Base-by-base conservation (phyloP, 2,888 invertebrate genomes). In the Ypsolopha scabrella region DNA sequence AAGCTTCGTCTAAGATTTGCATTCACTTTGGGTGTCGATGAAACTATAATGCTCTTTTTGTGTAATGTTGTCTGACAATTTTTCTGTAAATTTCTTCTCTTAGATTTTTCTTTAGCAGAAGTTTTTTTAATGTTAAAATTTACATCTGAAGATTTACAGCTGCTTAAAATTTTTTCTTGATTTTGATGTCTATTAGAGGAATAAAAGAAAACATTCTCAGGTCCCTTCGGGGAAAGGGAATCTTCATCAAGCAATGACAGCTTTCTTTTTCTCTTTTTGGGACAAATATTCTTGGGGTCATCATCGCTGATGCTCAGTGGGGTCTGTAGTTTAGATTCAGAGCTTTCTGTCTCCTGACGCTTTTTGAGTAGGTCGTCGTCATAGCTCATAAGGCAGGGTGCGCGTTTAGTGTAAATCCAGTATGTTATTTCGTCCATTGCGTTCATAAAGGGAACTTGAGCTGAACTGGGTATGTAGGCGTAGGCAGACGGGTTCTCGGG, bases 361-460 rank as follows among this genome's bases (percentile, higher is more conserved):
- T 68, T 59, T 72, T 76, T 9, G 76, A 72, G 58, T 68, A 65
- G 41, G 13, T 43, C 34, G 47, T 83, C 80, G 47, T 83, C 80
- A 68, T 77, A 80, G 60, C 73, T 74, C 60, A 75, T 73, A 41
- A 86, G 77, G 68, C 86, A 87, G 0, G 87, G 87, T 10, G 87
- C 80, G 62, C 80, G 68, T 56, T 80, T 80, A 1, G 87, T 85
- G 58, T 72, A 70, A 36, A 87, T 70, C 87, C 87, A 87, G 58
- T 74, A 85, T 1, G 76, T 65, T 66, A 87, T 86, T 62, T 86
- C 86, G 56, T 86, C 85, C 80, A 85, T 83, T 56, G 70, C 74
- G 70, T 60, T 81, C 73, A 81, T 80, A 80, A 80, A 78, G 78
- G 78, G 78, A 75, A 46, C 8, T 57, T 62, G 57, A 44, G 54